Conservation (phyloP, 1,140 invertebrate genomes). For the Triops longicaudatus region DNA sequence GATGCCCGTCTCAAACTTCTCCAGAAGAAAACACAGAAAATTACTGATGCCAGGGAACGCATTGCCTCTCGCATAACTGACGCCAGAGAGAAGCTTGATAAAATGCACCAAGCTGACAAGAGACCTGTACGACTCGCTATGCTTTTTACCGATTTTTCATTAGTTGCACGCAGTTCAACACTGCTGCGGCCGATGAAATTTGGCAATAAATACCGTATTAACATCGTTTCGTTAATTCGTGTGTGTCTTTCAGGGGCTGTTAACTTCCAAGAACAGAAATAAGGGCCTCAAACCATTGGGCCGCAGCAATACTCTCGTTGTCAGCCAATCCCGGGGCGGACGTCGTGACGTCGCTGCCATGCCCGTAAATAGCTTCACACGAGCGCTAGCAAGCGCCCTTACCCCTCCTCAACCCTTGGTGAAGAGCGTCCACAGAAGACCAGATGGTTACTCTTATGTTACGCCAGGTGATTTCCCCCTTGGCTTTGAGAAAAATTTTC, state of each 20-base stretch:
- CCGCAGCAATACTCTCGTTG: not conserved
- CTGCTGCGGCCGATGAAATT: not conserved
- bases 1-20: slow-evolving; percentile 62
- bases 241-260: not conserved
- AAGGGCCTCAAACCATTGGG: not conserved
- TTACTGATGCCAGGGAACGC: slow-evolving; percentile 58
- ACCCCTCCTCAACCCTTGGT: not conserved
- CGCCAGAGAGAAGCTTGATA: slow-evolving; percentile 51
- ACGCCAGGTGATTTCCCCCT: slow-evolving; percentile 22
- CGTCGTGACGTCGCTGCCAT: not conserved
- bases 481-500: slow-evolving; percentile 18
- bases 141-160: slow-evolving; percentile 16
- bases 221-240: not conserved
- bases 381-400: not conserved
- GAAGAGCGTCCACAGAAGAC: not conserved
- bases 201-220: not conserved
- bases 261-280: not conserved
- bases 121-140: not conserved
- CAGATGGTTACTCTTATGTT: not conserved
- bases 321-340: not conserved
- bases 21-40: slow-evolving; percentile 53
- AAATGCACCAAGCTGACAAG: slow-evolving; percentile 38
- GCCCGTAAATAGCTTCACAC: not conserved
- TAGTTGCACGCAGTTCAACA: not conserved
- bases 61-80: slow-evolving; percentile 56